Evolutionary conservation across 2,113 vertebrate genomes (phyloP).

Genomic region (Ovibos moschatus): DNA sequence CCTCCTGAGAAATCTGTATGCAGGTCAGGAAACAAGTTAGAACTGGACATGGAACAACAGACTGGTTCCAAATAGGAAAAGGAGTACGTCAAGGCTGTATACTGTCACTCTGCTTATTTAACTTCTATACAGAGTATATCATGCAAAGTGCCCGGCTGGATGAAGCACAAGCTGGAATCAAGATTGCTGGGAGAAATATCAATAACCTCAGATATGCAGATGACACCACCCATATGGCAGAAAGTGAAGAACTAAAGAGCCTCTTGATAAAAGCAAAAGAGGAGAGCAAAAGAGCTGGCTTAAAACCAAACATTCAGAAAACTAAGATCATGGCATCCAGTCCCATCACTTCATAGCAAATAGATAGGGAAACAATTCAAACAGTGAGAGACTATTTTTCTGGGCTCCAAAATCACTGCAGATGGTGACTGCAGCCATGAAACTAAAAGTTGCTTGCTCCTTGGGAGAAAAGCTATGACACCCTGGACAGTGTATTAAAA

Average conservation of each 20-base stretch:
- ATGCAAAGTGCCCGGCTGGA: fast-evolving
- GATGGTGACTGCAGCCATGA: not conserved
- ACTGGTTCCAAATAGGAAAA: not conserved
- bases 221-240: not conserved
- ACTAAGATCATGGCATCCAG: not conserved
- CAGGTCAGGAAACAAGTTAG: not conserved
- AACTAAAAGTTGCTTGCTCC: not conserved
- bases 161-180: not conserved
- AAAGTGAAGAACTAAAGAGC: not conserved
- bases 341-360: not conserved
- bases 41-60: not conserved
- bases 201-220: not conserved
- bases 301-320: not conserved
- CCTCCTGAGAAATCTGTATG: not conserved
- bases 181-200: not conserved
- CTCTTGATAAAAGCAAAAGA: not conserved
- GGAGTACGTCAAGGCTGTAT: not conserved
- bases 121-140: not conserved
- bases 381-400: not conserved
- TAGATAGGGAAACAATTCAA: not conserved
- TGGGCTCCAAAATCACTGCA: not conserved
- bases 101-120: not conserved
- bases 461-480: not conserved
- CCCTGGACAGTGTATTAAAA: not conserved
- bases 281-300: not conserved